Percentiles rank a stretch among this genome's conserved stretches.
Conservation (phyloP, 2,113 vertebrate species). For the Sinocyclocheilus maitianheensis region DNA sequence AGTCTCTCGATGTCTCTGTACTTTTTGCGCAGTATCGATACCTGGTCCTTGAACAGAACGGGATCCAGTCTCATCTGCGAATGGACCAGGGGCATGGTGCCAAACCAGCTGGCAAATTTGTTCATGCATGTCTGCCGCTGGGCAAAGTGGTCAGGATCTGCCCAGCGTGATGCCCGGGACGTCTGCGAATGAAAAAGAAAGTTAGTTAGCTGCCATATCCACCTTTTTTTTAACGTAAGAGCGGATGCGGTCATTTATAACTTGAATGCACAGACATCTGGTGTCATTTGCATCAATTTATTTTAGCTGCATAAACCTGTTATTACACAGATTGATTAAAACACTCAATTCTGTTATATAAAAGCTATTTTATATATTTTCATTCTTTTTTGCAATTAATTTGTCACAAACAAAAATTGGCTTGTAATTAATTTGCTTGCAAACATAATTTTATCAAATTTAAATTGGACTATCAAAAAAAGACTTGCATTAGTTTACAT, state of each 20-base stretch:
- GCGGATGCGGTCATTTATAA: not conserved
- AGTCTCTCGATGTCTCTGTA: constrained; percentile 98
- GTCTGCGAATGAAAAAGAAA: constrained; percentile 71
- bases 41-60: constrained; percentile 98
- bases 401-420: too few relatives aligned
- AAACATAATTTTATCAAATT: too few relatives aligned
- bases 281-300: not conserved
- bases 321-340: not conserved
- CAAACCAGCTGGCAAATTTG: constrained; percentile 99
- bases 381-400: too few relatives aligned
- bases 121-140: constrained; percentile 99
- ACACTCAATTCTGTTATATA: too few relatives aligned
- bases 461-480: too few relatives aligned
- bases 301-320: not conserved
- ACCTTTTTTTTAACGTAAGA: not conserved
- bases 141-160: constrained; percentile 97
- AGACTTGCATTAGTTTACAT: too few relatives aligned
- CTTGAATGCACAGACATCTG: not conserved
- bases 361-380: too few relatives aligned
- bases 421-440: too few relatives aligned
- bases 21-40: constrained; percentile 97
- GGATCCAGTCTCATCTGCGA: constrained; percentile 99
- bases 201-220: constrained; percentile 12
- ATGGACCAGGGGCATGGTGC: constrained; percentile 97
- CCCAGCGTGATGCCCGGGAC: constrained; percentile 95